Conservation (phyloP, 2,888 invertebrate species). For the Resseliella maxima region DNA sequence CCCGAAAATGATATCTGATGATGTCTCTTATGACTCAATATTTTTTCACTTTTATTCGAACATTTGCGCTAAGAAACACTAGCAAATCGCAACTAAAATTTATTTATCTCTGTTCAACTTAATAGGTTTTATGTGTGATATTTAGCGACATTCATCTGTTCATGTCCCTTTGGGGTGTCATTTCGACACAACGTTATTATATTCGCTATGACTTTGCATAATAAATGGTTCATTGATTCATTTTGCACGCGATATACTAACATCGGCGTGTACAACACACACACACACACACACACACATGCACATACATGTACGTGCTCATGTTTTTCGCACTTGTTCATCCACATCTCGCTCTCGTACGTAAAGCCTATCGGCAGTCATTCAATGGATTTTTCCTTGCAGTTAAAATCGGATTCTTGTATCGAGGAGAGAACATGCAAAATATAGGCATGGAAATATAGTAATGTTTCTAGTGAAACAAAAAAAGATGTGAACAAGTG, state of each 20-base stretch:
- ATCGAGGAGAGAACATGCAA: no score
- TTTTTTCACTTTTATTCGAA: neutral
- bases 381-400: no score
- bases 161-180: neutral
- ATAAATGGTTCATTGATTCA: conserved; percentile 22
- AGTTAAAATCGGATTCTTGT: no score
- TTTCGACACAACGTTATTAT: neutral
- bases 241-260: neutral
- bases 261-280: no score
- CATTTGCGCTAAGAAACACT: neutral
- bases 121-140: conserved; percentile 48
- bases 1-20: conserved; percentile 14
- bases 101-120: conserved; percentile 15
- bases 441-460: no score
- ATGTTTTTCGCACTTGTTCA: neutral
- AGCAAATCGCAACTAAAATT: conserved; percentile 16
- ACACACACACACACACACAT: neutral
- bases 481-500: no score
- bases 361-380: neutral
- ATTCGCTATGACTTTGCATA: neutral
- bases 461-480: no score
- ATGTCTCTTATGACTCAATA: neutral
- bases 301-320: neutral
- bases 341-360: neutral
- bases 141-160: neutral